Evolutionary conservation across 2,113 vertebrate species (phyloP).

Genomic region (Ondatra zibethicus): DNA sequence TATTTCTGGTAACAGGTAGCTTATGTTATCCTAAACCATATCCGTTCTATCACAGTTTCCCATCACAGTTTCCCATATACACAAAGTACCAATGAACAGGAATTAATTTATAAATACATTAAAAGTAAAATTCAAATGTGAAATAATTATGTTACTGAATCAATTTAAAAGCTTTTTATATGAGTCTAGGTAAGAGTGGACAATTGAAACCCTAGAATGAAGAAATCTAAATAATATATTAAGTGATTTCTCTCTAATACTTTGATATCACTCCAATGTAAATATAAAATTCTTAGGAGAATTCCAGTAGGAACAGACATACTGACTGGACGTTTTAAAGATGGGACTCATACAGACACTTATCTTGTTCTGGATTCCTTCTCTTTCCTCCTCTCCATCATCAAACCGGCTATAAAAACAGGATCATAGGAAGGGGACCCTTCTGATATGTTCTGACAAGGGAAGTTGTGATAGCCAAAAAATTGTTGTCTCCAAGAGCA

Average conservation of each 20-base stretch:
- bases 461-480: neutral
- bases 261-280: neutral
- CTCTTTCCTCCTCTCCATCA: neutral
- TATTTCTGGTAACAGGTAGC: conserved; percentile 11
- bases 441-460: neutral
- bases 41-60: neutral
- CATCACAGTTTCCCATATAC: neutral
- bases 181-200: neutral
- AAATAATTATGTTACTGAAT: neutral
- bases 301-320: neutral
- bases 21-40: neutral
- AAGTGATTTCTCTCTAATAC: neutral
- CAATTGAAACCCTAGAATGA: neutral
- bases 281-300: neutral
- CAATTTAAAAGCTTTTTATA: conserved; percentile 1
- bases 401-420: neutral
- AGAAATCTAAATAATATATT: neutral
- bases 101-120: neutral
- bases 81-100: neutral
- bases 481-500: neutral
- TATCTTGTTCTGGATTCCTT: neutral
- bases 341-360: neutral
- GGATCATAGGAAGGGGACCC: too few relatives aligned
- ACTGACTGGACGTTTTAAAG: neutral
- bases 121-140: neutral